Conservation (phyloP, 2,797 vertebrate genomes). For the Hippoglossus hippoglossus region DNA sequence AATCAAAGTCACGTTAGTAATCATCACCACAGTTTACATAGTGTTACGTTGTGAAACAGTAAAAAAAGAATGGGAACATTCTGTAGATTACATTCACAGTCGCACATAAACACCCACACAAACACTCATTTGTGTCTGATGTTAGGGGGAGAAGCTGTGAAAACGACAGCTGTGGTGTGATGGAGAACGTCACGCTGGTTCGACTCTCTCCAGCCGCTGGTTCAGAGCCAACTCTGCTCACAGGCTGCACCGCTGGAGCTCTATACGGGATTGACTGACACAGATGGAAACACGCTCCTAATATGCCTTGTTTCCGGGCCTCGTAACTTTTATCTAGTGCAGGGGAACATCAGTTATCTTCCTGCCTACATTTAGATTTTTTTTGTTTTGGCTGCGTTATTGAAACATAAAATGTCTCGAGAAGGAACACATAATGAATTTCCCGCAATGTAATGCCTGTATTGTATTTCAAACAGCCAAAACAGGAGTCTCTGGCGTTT, state of each 20-base stretch:
- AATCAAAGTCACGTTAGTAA: conserved; percentile 63
- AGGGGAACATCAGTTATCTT: conserved; percentile 35
- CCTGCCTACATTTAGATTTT: conserved; percentile 30
- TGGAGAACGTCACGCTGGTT: conserved; percentile 63
- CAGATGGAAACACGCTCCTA: conserved; percentile 60
- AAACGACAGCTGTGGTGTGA: conserved; percentile 78
- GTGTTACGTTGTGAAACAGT: conserved; percentile 20
- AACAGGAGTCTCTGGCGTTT: conserved; percentile 71
- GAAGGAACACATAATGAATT: conserved; percentile 41
- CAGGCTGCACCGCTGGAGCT: conserved; percentile 47
- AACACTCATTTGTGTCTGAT: conserved; percentile 54
- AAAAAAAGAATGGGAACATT: conserved; percentile 38
- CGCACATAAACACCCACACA: conserved; percentile 51
- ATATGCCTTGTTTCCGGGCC: conserved; percentile 52
- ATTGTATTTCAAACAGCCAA: conserved; percentile 62
- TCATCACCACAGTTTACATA: conserved; percentile 31
- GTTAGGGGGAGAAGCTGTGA: conserved; percentile 73
- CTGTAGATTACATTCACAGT: conserved; percentile 34
- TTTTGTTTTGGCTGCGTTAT: conserved; percentile 22
- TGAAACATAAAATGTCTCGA: conserved; percentile 22
- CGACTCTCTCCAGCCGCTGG: conserved; percentile 50
- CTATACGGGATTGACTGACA: conserved; percentile 46
- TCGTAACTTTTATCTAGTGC: conserved; percentile 9
- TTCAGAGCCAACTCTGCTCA: conserved; percentile 47
- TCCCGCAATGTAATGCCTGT: conserved; percentile 34